These are phyloP conservation scores for Brachyhypopomus occidentalis DNA, from an alignment of 2,113 vertebrate species.

Conservation along the genomic window DNA sequence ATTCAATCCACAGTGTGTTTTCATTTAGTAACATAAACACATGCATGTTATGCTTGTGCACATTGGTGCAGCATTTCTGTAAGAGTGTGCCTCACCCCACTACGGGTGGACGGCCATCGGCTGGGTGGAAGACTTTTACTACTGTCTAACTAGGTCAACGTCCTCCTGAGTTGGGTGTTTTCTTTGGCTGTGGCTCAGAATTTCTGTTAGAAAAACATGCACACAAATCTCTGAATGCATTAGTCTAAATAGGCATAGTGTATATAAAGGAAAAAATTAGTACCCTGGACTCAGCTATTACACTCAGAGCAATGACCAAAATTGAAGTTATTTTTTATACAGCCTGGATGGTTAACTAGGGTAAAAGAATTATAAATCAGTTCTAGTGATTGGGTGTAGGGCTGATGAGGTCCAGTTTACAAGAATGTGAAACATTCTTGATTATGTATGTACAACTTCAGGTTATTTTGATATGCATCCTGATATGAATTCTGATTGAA, in stretches of 20 bases:
- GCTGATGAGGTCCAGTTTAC: neutral
- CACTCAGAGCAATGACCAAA: constrained; percentile 46
- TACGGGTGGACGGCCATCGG: neutral
- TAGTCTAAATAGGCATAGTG: neutral
- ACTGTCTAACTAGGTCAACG: neutral
- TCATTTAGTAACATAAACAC: neutral
- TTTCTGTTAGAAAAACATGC: constrained; percentile 37
- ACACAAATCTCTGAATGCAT: neutral
- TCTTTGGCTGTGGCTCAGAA: constrained; percentile 54
- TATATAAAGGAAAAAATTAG: constrained; percentile 11
- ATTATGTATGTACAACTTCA: neutral
- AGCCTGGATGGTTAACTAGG: neutral
- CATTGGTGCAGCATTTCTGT: constrained; percentile 64
- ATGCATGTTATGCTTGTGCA: neutral
- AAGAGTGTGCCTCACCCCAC: constrained; percentile 39
- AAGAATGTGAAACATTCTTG: neutral
- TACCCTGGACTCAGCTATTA: neutral
- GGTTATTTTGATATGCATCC: no score
- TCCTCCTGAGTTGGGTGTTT: constrained; percentile 47
- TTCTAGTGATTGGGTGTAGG: neutral
- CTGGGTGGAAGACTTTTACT: neutral
- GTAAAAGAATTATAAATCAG: neutral
- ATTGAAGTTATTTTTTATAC: constrained; percentile 13
- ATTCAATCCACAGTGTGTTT: neutral
- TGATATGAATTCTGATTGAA: neutral